Evolutionary conservation across 1,140 invertebrate genomes (phyloP).

Genomic region (Sarcophaga bullata): DNA sequence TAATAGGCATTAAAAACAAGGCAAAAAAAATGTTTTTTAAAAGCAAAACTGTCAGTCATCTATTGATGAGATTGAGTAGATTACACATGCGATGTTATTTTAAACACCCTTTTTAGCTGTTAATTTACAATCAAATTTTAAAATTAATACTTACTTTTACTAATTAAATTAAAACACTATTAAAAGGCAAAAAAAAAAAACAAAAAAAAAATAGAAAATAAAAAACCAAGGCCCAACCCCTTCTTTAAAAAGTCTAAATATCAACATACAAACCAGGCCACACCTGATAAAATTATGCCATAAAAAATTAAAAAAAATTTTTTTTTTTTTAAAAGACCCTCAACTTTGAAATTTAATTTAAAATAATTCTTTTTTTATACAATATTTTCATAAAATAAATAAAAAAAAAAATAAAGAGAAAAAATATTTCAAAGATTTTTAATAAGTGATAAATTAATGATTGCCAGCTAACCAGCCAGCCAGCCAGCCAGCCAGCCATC

Average conservation of each 20-base stretch:
- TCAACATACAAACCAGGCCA: neutral
- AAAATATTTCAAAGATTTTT: neutral
- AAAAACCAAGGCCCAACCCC: neutral
- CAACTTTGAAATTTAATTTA: conserved; percentile 11
- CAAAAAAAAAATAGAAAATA: neutral
- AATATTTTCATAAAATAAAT: neutral
- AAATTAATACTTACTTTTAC: too few species aligned
- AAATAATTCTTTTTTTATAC: neutral
- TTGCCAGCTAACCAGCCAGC: neutral
- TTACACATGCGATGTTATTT: too few species aligned
- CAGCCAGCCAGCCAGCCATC: neutral
- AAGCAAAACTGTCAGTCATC: too few species aligned
- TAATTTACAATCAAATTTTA: too few species aligned
- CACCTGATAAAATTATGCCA: neutral
- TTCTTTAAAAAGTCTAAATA: neutral
- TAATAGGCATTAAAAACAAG: too few species aligned
- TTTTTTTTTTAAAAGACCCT: neutral
- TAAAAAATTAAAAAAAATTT: too few species aligned
- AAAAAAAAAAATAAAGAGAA: neutral
- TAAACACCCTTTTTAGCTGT: too few species aligned
- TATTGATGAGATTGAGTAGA: too few species aligned
- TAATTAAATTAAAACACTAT: too few species aligned
- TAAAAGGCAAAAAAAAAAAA: too few species aligned
- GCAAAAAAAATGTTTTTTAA: too few species aligned
- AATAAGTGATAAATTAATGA: neutral